Percentiles rank a stretch among this genome's conserved stretches.
Evolutionary conservation across 1,140 invertebrate species (phyloP).

Genomic region (Druon quercuslanigerum): DNA sequence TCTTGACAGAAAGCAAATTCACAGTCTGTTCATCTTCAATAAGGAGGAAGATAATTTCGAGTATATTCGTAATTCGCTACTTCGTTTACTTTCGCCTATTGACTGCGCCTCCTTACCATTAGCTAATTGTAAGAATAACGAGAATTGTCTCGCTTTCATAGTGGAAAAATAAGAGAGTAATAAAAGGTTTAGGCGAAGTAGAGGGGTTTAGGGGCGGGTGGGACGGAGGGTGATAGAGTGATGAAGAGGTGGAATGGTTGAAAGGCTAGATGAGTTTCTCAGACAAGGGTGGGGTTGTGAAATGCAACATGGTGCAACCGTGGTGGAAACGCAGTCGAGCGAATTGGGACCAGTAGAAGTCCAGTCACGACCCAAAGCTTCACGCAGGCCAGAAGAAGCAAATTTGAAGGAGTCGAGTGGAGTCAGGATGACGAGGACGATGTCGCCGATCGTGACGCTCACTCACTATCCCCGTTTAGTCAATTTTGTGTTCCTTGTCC

Average conservation of each 20-base stretch:
- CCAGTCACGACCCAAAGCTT: conserved; percentile 49
- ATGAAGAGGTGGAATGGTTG: conserved; percentile 49
- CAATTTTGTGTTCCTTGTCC: conserved; percentile 19
- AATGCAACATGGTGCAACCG: conserved; percentile 61
- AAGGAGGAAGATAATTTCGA: neutral
- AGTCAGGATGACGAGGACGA: conserved; percentile 35
- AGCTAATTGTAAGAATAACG: neutral
- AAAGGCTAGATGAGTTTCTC: conserved; percentile 66
- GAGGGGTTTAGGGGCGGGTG: neutral
- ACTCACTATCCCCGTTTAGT: conserved; percentile 1
- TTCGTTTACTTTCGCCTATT: neutral
- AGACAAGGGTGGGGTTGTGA: conserved; percentile 67
- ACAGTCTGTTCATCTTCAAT: too few species aligned
- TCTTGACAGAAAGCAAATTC: too few species aligned
- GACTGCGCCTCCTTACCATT: neutral
- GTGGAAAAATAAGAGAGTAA: neutral
- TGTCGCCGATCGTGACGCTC: conserved; percentile 12
- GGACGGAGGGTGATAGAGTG: conserved; percentile 32
- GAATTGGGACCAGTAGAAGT: conserved; percentile 65
- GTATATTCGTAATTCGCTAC: neutral
- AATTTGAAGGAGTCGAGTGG: conserved; percentile 20
- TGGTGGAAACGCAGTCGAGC: conserved; percentile 62
- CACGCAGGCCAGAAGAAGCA: conserved; percentile 40
- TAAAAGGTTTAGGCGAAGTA: neutral
- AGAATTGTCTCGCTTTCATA: conserved; percentile 1